phyloP scores from a whole-genome alignment of 1,140 invertebrate genomes.

The Panagrolaimus sp. region DNA sequence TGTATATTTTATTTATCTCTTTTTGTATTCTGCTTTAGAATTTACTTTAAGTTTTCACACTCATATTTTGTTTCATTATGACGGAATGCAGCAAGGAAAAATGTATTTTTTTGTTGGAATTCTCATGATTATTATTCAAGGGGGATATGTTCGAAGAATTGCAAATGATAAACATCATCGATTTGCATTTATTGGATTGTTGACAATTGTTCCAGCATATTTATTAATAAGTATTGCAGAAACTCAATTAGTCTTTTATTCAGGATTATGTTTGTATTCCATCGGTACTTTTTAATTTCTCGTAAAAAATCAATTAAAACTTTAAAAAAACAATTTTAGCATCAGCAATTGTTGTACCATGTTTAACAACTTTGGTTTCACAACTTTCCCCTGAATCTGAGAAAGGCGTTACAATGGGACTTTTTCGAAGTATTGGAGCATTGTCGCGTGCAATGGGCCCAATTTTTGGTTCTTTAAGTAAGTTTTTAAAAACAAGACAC shows the following conservation, averaged over 20 bases:
- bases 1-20: constrained; percentile 89
- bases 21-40: constrained; percentile 92
- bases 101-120: constrained; percentile 92
- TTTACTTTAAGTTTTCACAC: constrained; percentile 95
- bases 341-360: constrained; percentile 86
- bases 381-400: constrained; percentile 70
- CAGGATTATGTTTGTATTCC: constrained; percentile 79
- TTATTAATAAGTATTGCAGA: constrained; percentile 74
- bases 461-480: constrained; percentile 60
- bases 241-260: constrained; percentile 67
- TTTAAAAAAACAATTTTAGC: constrained; percentile 64
- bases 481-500: constrained; percentile 14
- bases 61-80: constrained; percentile 82
- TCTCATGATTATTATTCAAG: constrained; percentile 87
- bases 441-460: constrained; percentile 63
- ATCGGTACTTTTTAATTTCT: constrained; percentile 70
- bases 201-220: constrained; percentile 80
- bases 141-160: constrained; percentile 73
- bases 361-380: constrained; percentile 81
- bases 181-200: constrained; percentile 74
- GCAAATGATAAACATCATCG: constrained; percentile 71
- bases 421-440: constrained; percentile 31
- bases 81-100: constrained; percentile 90
- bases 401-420: constrained; percentile 63
- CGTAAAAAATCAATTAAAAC: neutral